These are phyloP conservation scores for Sebastes vulpes DNA, from an alignment of 2,797 vertebrate species.

Conservation along the genomic window DNA sequence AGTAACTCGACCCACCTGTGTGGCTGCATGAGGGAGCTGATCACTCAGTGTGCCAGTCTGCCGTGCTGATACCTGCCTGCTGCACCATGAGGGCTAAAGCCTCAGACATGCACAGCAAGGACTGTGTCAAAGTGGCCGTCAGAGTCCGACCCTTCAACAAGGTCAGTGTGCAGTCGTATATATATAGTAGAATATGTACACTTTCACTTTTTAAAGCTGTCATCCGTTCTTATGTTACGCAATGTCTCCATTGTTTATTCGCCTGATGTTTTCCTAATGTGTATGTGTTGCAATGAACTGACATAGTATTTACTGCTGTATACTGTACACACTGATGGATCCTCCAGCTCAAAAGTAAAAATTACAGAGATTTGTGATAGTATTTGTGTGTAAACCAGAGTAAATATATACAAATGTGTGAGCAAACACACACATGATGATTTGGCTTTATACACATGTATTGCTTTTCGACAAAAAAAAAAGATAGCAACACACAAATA, in stretches of 20 bases:
- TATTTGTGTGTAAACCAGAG: background rate
- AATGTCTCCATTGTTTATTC: background rate
- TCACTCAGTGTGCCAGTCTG: conserved; percentile 11
- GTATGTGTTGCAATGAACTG: background rate
- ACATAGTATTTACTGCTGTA: background rate
- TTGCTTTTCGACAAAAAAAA: background rate
- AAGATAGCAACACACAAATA: background rate
- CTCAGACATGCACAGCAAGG: conserved; percentile 76
- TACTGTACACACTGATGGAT: background rate
- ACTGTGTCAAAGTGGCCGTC: conserved; percentile 89
- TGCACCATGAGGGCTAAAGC: conserved; percentile 57
- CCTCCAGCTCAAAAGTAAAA: fast-evolving
- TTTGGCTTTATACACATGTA: background rate
- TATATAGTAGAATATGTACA: background rate
- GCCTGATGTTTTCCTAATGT: background rate
- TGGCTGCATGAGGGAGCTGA: conserved; percentile 2
- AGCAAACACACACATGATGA: background rate
- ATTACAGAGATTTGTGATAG: fast-evolving
- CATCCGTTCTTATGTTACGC: background rate
- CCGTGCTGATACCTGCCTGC: conserved; percentile 5
- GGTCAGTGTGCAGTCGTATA: conserved; percentile 77
- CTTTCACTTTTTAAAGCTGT: background rate
- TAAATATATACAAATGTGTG: background rate
- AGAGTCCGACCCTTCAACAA: conserved; percentile 90
- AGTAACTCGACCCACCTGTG: conserved; percentile 58